Evolutionary conservation across 2,113 vertebrate species (phyloP).

Genomic region (Xyrauchen texanus): DNA sequence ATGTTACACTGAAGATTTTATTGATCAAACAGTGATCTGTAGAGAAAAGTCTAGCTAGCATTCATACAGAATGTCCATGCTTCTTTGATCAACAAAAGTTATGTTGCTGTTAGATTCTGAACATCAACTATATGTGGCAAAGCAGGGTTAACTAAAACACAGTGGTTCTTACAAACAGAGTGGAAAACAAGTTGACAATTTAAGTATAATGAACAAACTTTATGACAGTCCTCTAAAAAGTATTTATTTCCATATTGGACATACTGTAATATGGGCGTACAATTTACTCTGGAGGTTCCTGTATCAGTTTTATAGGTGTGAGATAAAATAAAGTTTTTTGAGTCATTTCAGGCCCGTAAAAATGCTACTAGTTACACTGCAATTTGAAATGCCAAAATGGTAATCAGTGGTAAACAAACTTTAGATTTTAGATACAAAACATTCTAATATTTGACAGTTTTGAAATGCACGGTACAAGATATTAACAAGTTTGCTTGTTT

Average conservation of each 20-base stretch:
- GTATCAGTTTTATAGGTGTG: background rate
- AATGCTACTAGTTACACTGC: too few relatives aligned
- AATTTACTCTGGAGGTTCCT: background rate
- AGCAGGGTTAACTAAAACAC: slow-evolving; percentile 35
- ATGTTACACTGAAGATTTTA: slow-evolving; percentile 23
- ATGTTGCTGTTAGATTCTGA: slow-evolving; percentile 49
- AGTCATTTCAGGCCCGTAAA: too few relatives aligned
- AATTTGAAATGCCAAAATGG: too few relatives aligned
- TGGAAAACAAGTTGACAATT: background rate
- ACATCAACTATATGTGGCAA: slow-evolving; percentile 48
- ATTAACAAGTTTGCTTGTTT: slow-evolving; percentile 5
- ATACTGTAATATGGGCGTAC: background rate
- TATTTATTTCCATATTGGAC: slow-evolving; percentile 3
- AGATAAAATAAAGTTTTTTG: background rate
- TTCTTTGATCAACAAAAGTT: slow-evolving; percentile 11
- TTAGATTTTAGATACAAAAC: too few relatives aligned
- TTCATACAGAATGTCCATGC: slow-evolving; percentile 1
- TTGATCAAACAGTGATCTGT: slow-evolving; percentile 12
- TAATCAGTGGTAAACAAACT: too few relatives aligned
- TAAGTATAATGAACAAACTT: slow-evolving; percentile 8
- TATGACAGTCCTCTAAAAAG: slow-evolving; percentile 1
- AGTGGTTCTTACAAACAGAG: background rate
- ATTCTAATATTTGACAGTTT: background rate
- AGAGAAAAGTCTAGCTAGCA: slow-evolving; percentile 11
- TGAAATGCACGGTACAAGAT: slow-evolving; percentile 20